Percentiles rank a stretch among this genome's conserved stretches.
These are phyloP conservation scores for Myodes glareolus DNA, from an alignment of 2,113 vertebrate genomes.

Conservation along the genomic window DNA sequence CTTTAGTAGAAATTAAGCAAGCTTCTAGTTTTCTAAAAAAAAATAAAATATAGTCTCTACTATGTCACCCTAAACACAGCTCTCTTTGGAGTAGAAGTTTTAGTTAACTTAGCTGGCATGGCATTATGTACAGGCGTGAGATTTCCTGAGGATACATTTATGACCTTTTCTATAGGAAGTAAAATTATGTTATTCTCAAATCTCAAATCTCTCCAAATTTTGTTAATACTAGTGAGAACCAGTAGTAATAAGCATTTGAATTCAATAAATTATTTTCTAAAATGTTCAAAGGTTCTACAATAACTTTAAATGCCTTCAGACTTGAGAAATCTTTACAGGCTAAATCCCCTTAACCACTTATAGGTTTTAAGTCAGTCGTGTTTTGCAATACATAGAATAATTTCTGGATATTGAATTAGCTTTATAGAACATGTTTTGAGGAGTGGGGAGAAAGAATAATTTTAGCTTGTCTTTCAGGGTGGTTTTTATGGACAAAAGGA, in stretches of 20 bases:
- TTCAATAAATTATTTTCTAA: constrained; percentile 20
- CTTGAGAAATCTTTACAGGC: neutral
- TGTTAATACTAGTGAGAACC: neutral
- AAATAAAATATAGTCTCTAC: neutral
- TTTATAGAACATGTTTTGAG: neutral
- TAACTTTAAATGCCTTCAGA: neutral
- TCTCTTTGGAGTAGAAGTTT: neutral
- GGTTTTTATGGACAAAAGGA: neutral
- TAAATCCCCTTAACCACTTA: neutral
- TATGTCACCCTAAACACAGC: neutral
- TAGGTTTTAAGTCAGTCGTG: neutral
- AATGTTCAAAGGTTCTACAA: neutral
- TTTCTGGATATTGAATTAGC: constrained; percentile 27
- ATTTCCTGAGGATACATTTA: neutral
- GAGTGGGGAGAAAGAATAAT: neutral
- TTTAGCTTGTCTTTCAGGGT: constrained; percentile 1
- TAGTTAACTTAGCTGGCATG: neutral
- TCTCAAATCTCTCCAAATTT: neutral
- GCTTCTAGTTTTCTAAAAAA: neutral
- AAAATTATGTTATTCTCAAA: neutral
- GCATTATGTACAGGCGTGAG: neutral
- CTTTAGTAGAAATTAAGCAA: neutral
- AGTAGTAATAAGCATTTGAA: neutral
- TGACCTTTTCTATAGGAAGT: neutral
- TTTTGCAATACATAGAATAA: constrained; percentile 6